These are phyloP conservation scores for Leptatherina wallacei DNA, from an alignment of 2,797 vertebrate species.

Conservation along the genomic window DNA sequence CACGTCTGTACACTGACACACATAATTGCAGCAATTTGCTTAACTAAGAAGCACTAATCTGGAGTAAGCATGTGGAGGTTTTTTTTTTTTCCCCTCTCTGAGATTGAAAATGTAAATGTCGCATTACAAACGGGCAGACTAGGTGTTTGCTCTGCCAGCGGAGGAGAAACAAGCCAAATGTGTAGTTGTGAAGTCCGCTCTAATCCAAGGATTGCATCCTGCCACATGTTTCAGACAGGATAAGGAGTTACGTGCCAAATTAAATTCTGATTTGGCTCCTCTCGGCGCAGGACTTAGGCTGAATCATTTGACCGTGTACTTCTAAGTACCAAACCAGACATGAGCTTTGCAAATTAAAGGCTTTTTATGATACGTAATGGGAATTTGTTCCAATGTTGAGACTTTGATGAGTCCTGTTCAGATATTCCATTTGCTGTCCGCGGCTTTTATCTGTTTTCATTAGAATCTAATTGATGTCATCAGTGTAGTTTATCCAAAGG, in stretches of 20 bases:
- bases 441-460: constrained; percentile 77
- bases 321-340: constrained; percentile 81
- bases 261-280: constrained; percentile 80
- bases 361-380: constrained; percentile 74
- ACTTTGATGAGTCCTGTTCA: constrained; percentile 80
- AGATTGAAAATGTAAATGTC: constrained; percentile 76
- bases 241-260: constrained; percentile 79
- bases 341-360: constrained; percentile 81
- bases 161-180: constrained; percentile 69
- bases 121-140: constrained; percentile 60
- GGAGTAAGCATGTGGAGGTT: constrained; percentile 57
- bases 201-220: constrained; percentile 84
- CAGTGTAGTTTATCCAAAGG: constrained; percentile 77
- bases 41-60: constrained; percentile 76
- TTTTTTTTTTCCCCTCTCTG: constrained; percentile 3
- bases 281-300: constrained; percentile 70
- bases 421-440: constrained; percentile 75
- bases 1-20: constrained; percentile 63
- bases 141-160: constrained; percentile 69
- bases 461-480: constrained; percentile 83
- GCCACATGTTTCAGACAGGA: constrained; percentile 79
- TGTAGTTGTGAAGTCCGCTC: constrained; percentile 70
- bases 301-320: constrained; percentile 80
- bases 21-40: constrained; percentile 72
- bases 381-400: constrained; percentile 76